Conservation (phyloP, 2,113 vertebrate species). For the Vidua chalybeata region DNA sequence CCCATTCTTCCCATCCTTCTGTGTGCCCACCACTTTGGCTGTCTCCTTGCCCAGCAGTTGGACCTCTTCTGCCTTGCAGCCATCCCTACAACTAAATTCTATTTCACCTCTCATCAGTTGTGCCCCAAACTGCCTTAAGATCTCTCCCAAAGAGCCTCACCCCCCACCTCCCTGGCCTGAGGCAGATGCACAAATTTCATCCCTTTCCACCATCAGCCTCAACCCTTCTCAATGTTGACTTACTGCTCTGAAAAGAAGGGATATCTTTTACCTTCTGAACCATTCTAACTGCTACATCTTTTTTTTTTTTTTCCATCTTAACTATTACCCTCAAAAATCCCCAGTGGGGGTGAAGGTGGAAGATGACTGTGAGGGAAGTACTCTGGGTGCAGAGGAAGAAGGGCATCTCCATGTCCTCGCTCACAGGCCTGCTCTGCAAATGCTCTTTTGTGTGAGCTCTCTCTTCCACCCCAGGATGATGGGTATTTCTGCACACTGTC, state of each 20-base stretch:
- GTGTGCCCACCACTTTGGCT: background rate
- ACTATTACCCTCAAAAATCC: background rate
- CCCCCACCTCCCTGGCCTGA: background rate
- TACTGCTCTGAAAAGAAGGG: background rate
- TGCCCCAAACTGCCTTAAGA: background rate
- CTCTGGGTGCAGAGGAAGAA: background rate
- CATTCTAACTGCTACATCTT: background rate
- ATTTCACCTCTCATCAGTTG: background rate
- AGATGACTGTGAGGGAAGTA: background rate
- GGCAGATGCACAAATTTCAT: background rate
- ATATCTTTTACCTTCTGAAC: background rate
- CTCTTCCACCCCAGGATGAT: background rate
- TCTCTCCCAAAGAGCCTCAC: background rate
- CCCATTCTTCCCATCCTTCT: background rate
- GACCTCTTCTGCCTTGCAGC: background rate
- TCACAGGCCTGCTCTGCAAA: conserved; percentile 3
- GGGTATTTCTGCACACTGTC: conserved; percentile 6
- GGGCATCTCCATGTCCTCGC: background rate
- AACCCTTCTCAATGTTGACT: background rate
- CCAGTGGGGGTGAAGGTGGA: background rate
- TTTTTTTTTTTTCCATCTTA: background rate
- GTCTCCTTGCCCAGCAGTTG: background rate
- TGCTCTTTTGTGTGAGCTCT: background rate
- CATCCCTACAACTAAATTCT: background rate
- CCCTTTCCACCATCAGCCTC: background rate